Percentiles rank a stretch among this genome's conserved stretches.
These are phyloP conservation scores for Amazona finschi DNA, from an alignment of 2,797 vertebrate genomes.

Conservation along the genomic window DNA sequence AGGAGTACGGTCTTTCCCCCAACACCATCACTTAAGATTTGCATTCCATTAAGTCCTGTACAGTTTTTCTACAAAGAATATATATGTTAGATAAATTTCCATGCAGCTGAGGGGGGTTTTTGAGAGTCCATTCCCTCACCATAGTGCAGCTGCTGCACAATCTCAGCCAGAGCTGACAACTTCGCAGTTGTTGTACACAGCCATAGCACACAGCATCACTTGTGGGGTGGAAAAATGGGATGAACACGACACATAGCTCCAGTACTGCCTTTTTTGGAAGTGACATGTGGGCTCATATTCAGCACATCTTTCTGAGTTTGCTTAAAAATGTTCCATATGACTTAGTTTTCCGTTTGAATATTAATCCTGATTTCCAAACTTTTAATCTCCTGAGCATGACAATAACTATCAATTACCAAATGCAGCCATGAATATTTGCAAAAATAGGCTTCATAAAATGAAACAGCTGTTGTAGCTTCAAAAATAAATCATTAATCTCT, in stretches of 20 bases:
- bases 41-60: not conserved
- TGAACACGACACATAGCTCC: not conserved
- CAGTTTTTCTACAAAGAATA: not conserved
- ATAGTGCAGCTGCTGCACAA: not conserved
- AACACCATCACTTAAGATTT: not conserved
- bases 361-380: not conserved
- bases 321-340: constrained; percentile 5
- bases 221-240: not conserved
- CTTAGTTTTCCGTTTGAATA: not conserved
- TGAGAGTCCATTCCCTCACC: not conserved
- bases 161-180: not conserved
- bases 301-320: constrained; percentile 14
- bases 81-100: not conserved
- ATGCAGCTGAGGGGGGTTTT: not conserved
- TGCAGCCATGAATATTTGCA: not conserved
- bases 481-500: constrained; percentile 7
- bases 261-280: not conserved
- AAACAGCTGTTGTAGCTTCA: constrained; percentile 21
- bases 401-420: constrained; percentile 33
- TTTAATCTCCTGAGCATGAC: not conserved
- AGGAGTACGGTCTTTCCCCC: not conserved
- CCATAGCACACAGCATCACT: not conserved
- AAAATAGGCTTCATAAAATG: not conserved
- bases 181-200: not conserved
- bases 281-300: not conserved